Percentiles rank a stretch among this genome's conserved stretches.
Evolutionary conservation across 2,888 invertebrate species (phyloP).

Genomic region (Limenitis camilla): DNA sequence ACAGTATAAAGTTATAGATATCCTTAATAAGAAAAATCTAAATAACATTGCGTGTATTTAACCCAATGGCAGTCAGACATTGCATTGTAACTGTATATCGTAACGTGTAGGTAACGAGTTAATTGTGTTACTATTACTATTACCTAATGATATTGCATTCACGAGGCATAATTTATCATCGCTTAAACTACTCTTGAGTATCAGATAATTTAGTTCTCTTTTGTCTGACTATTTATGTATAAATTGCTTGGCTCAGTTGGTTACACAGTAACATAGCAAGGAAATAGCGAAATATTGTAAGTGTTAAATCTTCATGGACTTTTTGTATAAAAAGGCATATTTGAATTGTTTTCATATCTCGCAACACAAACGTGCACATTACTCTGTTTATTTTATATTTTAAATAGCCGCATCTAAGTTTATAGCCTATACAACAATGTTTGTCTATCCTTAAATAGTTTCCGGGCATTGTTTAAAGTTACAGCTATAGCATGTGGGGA

Average conservation of each 20-base stretch:
- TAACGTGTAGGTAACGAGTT: constrained; percentile 10
- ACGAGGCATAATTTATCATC: constrained; percentile 10
- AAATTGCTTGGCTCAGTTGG: too few relatives aligned
- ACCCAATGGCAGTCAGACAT: constrained; percentile 2
- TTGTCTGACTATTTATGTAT: background rate
- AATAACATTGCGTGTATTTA: background rate
- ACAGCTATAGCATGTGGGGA: background rate
- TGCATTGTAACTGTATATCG: constrained; percentile 3
- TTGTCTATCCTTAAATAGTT: background rate
- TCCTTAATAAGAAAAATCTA: too few relatives aligned
- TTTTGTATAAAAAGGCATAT: too few relatives aligned
- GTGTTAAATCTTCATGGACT: too few relatives aligned
- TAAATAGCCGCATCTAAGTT: too few relatives aligned
- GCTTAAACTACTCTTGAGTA: background rate
- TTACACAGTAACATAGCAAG: too few relatives aligned
- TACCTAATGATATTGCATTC: constrained; percentile 15
- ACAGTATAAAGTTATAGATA: too few relatives aligned
- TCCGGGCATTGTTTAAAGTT: constrained; percentile 12
- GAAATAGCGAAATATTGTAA: too few relatives aligned
- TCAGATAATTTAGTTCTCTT: background rate
- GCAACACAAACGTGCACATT: too few relatives aligned
- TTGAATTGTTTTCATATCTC: too few relatives aligned
- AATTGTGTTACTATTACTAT: constrained; percentile 17
- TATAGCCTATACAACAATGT: background rate
- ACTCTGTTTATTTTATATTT: too few relatives aligned